These are phyloP conservation scores for Zingel zingel DNA, from an alignment of 2,113 vertebrate genomes.

Conservation along the genomic window DNA sequence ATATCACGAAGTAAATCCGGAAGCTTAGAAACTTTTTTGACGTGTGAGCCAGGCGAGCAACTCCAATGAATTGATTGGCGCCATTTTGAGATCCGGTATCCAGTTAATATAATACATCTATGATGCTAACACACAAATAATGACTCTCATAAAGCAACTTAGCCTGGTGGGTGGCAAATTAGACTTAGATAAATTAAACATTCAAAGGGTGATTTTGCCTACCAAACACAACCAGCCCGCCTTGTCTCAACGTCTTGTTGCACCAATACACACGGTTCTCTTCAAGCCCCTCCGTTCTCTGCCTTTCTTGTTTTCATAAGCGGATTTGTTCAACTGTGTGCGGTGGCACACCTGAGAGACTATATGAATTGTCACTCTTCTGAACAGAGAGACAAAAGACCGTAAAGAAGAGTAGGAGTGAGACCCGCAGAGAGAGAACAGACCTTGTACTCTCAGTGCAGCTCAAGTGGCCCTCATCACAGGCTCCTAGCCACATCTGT, in stretches of 20 bases:
- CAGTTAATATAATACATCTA: no score
- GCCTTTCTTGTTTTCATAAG: slow-evolving; percentile 37
- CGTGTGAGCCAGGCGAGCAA: no score
- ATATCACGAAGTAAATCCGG: no score
- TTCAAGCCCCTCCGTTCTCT: slow-evolving; percentile 18
- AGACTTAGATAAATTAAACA: slow-evolving; percentile 42
- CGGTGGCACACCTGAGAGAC: slow-evolving; percentile 40
- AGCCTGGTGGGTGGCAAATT: slow-evolving; percentile 27
- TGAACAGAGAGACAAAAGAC: slow-evolving; percentile 36
- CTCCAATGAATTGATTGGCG: no score
- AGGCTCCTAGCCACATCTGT: slow-evolving; percentile 25
- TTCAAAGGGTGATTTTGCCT: slow-evolving; percentile 13
- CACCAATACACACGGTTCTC: slow-evolving; percentile 15
- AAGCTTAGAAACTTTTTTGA: no score
- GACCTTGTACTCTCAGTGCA: slow-evolving; percentile 17
- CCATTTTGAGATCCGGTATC: no score
- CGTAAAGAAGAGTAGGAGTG: slow-evolving; percentile 21
- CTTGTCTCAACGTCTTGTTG: slow-evolving; percentile 19
- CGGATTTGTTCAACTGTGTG: slow-evolving; percentile 35
- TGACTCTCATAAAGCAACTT: slow-evolving; percentile 29
- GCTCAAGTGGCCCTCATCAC: slow-evolving; percentile 51
- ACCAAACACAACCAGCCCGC: slow-evolving; percentile 16
- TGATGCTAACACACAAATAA: slow-evolving; percentile 21
- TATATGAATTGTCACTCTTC: slow-evolving; percentile 22
- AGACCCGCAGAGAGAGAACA: slow-evolving; percentile 27